Evolutionary conservation across 2,888 invertebrate species (phyloP), one percentile per base, ranked within the genome.

Genomic region (Allacma fusca): DNA sequence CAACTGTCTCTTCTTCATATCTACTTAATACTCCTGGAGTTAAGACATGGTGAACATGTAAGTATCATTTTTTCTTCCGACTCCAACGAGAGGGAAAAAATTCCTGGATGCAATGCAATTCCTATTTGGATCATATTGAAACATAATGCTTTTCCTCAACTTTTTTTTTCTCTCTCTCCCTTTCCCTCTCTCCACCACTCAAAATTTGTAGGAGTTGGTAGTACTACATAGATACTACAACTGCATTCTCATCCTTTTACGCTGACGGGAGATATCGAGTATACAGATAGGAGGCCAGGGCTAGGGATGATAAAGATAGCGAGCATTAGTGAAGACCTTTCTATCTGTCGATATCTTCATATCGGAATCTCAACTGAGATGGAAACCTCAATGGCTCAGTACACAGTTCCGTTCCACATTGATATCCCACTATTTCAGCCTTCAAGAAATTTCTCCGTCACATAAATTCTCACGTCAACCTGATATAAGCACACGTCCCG

Each of bases 311-410:
- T 12, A 26, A 24, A 62, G 62, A 26, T 62, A 62, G 23, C n/a
- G 59, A 59, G 73, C 34, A 40, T 26, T 26, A 65, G 74, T 70
- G 29, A 70, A 44, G 75, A 75, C 75, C 72, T 78, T 78, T 78
- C 75, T 75, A 78, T 78, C 78, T 77, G 77, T 79, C 79, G 68
- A 75, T 77, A 79, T 79, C 79, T 79, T 79, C 77, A 79, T 79
- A 77, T 79, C 79, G 57, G 70, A 77, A 79, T 79, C 77, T 75
- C 59, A 77, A 79, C 70, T 77, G 72, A 75, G 77, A 77, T 79
- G 79, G 77, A 79, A 79, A 79, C 74, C 77, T 73, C 74, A 68
- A 74, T 73, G 69, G 40, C 26, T 23, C 76, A 76, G 62, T 76
- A 76, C 75, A 69, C 34, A 75, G 72, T 76, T 79, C 78, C 76